Evolutionary conservation across 2,113 vertebrate genomes (phyloP).

Genomic region (Microcebus tavaratra): DNA sequence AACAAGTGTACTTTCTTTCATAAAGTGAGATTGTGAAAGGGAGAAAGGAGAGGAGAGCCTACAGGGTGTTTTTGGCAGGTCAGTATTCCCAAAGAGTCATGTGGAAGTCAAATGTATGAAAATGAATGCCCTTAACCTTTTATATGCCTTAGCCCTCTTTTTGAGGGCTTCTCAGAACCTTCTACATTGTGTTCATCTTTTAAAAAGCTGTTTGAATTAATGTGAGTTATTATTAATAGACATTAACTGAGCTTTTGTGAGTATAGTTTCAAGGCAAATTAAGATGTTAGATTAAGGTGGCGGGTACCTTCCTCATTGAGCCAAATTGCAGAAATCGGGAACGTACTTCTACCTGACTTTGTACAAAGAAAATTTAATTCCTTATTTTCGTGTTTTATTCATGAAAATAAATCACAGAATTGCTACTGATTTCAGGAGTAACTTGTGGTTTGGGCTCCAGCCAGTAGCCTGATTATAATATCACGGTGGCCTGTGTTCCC

Average conservation of each 20-base stretch:
- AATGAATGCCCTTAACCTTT: not conserved
- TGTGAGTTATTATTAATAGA: not conserved
- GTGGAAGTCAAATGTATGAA: rapidly evolving
- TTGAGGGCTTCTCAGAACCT: not conserved
- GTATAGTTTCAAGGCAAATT: not conserved
- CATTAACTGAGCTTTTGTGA: not conserved
- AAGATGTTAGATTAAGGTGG: not conserved
- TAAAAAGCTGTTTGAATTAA: not conserved
- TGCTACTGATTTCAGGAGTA: slow-evolving; percentile 35
- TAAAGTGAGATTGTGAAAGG: not conserved
- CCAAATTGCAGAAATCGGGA: slow-evolving; percentile 1
- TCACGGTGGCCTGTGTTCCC: not conserved
- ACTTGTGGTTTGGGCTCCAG: slow-evolving; percentile 8
- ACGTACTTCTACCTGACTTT: not conserved
- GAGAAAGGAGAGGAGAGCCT: rapidly evolving
- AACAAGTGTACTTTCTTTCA: not conserved
- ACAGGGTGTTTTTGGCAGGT: not conserved
- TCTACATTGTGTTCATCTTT: not conserved
- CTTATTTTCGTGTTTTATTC: not conserved
- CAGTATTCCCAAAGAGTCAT: not conserved
- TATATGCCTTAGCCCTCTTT: not conserved
- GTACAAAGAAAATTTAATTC: not conserved
- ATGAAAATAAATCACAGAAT: slow-evolving; percentile 26
- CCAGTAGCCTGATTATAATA: not conserved
- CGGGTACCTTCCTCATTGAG: not conserved